Conservation (phyloP, 2,797 vertebrate genomes). For the Anguilla anguilla region DNA sequence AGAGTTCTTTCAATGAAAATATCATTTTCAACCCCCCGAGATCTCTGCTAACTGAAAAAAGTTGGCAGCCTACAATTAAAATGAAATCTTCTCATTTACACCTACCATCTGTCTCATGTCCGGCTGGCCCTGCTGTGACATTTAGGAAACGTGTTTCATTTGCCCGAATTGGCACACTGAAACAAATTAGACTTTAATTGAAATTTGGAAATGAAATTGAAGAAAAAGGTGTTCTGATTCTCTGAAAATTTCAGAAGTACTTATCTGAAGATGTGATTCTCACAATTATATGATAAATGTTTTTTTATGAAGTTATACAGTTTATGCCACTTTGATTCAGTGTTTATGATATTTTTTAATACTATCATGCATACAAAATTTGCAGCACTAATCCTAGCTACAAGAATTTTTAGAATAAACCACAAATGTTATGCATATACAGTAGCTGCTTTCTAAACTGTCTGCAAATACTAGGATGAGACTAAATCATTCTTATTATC, state of each 20-base stretch:
- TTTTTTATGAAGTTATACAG: not conserved
- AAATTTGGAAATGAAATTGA: not conserved
- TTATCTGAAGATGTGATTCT: not conserved
- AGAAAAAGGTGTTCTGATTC: not conserved
- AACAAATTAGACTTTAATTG: not conserved
- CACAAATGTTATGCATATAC: not conserved
- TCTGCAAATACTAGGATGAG: not conserved
- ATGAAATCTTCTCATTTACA: constrained; percentile 31
- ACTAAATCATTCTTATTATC: not conserved
- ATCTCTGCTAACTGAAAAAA: constrained; percentile 8
- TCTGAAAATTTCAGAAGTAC: not conserved
- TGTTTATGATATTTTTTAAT: not conserved
- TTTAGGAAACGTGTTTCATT: constrained; percentile 16
- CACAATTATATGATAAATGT: not conserved
- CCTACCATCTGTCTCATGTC: constrained; percentile 28
- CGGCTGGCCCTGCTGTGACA: constrained; percentile 30
- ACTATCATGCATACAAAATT: not conserved
- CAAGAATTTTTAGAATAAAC: too few species aligned
- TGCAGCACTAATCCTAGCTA: not conserved
- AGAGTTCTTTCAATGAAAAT: constrained; percentile 14
- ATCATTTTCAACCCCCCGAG: constrained; percentile 16
- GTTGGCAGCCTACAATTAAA: constrained; percentile 28
- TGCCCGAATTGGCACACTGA: not conserved
- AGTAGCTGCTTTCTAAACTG: not conserved
- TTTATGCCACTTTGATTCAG: not conserved